phyloP scores from a whole-genome alignment of 1,140 invertebrate species.

The Phocides pigmalion region DNA sequence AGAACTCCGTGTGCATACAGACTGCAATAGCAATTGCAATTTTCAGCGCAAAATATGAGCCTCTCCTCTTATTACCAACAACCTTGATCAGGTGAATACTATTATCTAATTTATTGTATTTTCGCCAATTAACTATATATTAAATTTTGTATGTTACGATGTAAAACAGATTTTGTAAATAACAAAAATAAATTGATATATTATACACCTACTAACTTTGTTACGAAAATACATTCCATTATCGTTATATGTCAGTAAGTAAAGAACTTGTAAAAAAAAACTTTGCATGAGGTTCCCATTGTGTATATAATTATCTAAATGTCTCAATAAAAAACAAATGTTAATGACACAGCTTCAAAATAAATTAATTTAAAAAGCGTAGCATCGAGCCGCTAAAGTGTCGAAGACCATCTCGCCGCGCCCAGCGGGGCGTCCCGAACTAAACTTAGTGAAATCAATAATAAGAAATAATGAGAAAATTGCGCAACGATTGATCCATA shows the following conservation, averaged over 20 bases:
- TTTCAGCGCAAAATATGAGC: too few species aligned
- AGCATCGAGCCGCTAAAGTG: constrained; percentile 39
- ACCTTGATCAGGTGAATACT: too few species aligned
- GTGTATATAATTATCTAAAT: neutral
- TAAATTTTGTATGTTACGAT: too few species aligned
- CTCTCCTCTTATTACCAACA: too few species aligned
- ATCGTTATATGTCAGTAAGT: neutral
- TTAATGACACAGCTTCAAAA: neutral
- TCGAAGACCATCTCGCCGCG: constrained; percentile 53
- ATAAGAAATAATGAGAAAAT: constrained; percentile 73
- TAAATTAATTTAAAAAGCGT: constrained; percentile 19
- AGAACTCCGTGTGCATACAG: too few species aligned
- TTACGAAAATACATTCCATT: neutral
- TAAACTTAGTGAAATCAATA: constrained; percentile 76
- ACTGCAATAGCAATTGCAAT: too few species aligned
- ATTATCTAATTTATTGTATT: too few species aligned
- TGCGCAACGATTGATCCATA: constrained; percentile 61
- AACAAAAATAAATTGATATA: too few species aligned
- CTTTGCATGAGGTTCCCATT: neutral
- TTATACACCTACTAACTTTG: too few species aligned
- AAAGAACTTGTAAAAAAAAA: neutral
- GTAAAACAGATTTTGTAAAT: too few species aligned
- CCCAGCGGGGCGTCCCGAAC: constrained; percentile 65
- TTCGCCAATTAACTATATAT: too few species aligned
- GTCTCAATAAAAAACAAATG: neutral